Evolutionary conservation across 2,888 invertebrate species (phyloP).

Genomic region (Tuta absoluta): DNA sequence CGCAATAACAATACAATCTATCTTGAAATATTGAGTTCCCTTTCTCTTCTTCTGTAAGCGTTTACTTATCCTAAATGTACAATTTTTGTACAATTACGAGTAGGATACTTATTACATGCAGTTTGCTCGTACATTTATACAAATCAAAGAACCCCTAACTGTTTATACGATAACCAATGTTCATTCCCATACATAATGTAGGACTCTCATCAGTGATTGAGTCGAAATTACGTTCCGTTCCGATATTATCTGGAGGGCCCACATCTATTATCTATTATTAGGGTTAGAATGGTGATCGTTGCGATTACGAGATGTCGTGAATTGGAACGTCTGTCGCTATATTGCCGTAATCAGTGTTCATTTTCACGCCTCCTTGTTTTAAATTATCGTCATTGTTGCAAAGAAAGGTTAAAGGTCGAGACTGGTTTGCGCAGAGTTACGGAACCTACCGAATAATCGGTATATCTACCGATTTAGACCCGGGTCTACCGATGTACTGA

Average conservation of each 20-base stretch:
- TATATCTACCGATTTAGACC: too few relatives aligned
- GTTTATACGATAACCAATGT: slow-evolving; percentile 21
- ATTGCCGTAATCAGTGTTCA: slow-evolving; percentile 33
- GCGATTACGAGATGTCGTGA: slow-evolving; percentile 49
- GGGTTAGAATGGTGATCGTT: slow-evolving; percentile 48
- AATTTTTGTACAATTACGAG: too few relatives aligned
- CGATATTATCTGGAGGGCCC: slow-evolving; percentile 53
- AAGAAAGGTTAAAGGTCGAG: not conserved
- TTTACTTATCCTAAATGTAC: too few relatives aligned
- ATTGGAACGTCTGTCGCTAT: slow-evolving; percentile 43
- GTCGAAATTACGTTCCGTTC: slow-evolving; percentile 38
- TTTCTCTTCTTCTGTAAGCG: too few relatives aligned
- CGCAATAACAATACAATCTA: too few relatives aligned
- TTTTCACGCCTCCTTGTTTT: slow-evolving; percentile 25
- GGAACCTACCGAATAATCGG: too few relatives aligned
- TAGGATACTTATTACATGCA: too few relatives aligned
- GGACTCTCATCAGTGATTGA: slow-evolving; percentile 10
- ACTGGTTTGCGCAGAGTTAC: not conserved
- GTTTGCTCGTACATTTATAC: not conserved
- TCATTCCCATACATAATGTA: slow-evolving; percentile 30
- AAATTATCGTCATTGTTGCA: not conserved
- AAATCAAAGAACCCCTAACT: not conserved
- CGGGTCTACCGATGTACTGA: too few relatives aligned
- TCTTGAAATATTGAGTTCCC: too few relatives aligned
- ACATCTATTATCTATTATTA: slow-evolving; percentile 60